Evolutionary conservation across 2,113 vertebrate species (phyloP), one percentile per base, ranked within the genome.

Genomic region (Cairina moschata): DNA sequence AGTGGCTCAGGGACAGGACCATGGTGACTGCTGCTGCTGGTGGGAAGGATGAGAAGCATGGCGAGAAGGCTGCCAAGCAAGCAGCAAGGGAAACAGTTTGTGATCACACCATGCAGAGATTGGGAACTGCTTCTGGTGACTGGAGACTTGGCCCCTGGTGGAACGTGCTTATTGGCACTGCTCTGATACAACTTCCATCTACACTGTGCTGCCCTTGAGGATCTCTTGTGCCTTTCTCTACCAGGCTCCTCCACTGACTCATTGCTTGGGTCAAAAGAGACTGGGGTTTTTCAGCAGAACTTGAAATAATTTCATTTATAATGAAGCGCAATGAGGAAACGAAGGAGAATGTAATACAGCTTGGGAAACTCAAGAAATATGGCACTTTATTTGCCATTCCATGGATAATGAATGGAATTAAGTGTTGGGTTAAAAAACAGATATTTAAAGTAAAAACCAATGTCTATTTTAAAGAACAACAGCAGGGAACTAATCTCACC

Each of bases 211-310:
- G 58, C 17, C 44, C 32, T 42, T 44, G 54, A 65, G 29, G 9
- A 56, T 21, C 42, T 38, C 29, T 52, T 78, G 34, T 46, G 69
- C 4, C 2, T 77, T 81, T 78, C 67, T 68, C 63, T 50, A 68
- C 18, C 28, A 69, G 54, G 50, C 0, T 28, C 7, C 31, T 79
- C 44, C 0, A 3, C 1, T 59, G 68, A 72, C 32, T 48, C 1
- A 1, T 42, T 59, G 32, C 48, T 88, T 15, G 54, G 38, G 48
- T 65, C 42, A 55, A 93, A 91, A 79, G 21, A 69, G 20, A 48
- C 15, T 0, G 6, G 23, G 17, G 44, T 46, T 46, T 12, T 86
- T 44, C 58, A 80, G 42, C 21, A 91, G 69, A 84, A 86, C 0
- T 2, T 36, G 52, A 84, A 88, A 48, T 68, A 48, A 87, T 48